Evolutionary conservation across 1,140 invertebrate species (phyloP).

Genomic region (Zaprionus gabonicus): DNA sequence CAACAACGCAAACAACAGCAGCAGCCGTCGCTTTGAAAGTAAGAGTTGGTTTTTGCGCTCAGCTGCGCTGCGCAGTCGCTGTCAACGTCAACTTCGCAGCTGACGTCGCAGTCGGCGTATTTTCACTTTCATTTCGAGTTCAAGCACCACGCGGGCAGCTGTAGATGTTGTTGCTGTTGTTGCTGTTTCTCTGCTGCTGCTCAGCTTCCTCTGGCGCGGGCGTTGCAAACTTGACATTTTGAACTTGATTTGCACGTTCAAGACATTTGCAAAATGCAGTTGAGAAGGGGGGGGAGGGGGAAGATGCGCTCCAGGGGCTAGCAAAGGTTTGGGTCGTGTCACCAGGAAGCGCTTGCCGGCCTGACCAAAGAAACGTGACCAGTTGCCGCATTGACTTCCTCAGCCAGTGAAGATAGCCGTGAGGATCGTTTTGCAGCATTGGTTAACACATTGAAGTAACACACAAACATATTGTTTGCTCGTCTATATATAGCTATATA

Average conservation of each 20-base stretch:
- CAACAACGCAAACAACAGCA: constrained; percentile 28
- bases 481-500: neutral
- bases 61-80: constrained; percentile 53
- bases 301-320: neutral
- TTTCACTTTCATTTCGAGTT: constrained; percentile 83
- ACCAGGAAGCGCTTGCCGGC: constrained; percentile 29
- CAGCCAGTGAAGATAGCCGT: constrained; percentile 14
- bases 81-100: constrained; percentile 17
- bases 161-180: constrained; percentile 28
- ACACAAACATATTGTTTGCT: neutral
- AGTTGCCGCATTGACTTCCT: constrained; percentile 31
- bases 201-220: constrained; percentile 42
- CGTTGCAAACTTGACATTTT: constrained; percentile 78
- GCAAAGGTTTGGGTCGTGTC: constrained; percentile 37
- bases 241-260: constrained; percentile 66
- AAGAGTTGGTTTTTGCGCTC: constrained; percentile 68
- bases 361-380: constrained; percentile 51
- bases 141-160: constrained; percentile 72
- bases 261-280: constrained; percentile 26
- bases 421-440: constrained; percentile 64
- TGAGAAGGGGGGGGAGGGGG: neutral
- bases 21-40: constrained; percentile 60
- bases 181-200: constrained; percentile 19
- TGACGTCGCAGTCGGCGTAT: constrained; percentile 43
- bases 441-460: constrained; percentile 58